Conservation (phyloP, 2,113 vertebrate genomes). For the Hippoglossus stenolepis region DNA sequence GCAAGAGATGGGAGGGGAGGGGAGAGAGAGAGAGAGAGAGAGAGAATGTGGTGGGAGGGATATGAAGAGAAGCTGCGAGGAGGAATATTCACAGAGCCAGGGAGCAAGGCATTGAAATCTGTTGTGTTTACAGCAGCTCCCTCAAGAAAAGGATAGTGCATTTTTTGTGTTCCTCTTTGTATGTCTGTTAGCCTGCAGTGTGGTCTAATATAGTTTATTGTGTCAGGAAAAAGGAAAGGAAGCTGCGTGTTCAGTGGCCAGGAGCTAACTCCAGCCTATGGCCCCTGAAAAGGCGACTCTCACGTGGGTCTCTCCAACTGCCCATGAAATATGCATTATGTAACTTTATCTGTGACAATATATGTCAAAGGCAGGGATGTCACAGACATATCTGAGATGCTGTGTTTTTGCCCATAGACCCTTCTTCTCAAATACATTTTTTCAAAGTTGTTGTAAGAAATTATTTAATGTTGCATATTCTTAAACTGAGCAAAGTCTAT, state of each 20-base stretch:
- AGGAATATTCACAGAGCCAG: conserved; percentile 61
- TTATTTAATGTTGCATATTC: not conserved
- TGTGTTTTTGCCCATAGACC: not conserved
- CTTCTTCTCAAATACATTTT: not conserved
- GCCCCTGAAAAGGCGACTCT: conserved; percentile 55
- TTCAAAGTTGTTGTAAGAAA: not conserved
- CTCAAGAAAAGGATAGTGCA: conserved; percentile 35
- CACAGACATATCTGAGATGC: conserved; percentile 21
- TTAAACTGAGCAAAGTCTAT: not conserved
- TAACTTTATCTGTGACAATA: conserved; percentile 76
- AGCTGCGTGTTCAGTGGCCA: conserved; percentile 30
- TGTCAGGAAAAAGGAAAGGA: conserved; percentile 31
- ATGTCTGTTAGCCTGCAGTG: conserved; percentile 49
- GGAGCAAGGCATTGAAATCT: conserved; percentile 56
- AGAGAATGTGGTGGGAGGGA: conserved; percentile 68
- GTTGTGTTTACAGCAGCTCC: conserved; percentile 51
- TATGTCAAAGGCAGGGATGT: conserved; percentile 50
- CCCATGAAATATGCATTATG: conserved; percentile 81
- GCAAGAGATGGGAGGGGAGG: conserved; percentile 56
- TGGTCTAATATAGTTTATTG: conserved; percentile 44
- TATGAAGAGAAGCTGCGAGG: conserved; percentile 64
- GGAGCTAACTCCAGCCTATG: conserved; percentile 36
- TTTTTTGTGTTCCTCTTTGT: conserved; percentile 45
- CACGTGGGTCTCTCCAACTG: conserved; percentile 67
- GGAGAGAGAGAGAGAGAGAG: conserved; percentile 23